Conservation (phyloP, 2,797 vertebrate genomes). For the Hephaestus fuliginosus region DNA sequence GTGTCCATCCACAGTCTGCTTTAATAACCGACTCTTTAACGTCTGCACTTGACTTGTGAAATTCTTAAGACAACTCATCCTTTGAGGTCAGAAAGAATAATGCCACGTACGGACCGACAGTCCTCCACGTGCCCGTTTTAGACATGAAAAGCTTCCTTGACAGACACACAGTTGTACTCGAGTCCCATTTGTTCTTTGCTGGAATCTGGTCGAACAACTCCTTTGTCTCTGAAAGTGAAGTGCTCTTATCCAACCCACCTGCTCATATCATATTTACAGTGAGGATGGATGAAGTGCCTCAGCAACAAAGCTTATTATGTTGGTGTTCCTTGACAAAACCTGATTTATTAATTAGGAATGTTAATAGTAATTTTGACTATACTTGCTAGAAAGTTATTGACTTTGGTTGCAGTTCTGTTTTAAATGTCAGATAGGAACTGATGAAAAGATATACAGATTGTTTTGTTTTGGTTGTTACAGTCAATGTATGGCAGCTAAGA, state of each 20-base stretch:
- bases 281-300: not conserved
- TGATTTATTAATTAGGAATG: not conserved
- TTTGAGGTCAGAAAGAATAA: slow-evolving; percentile 10
- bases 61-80: slow-evolving; percentile 55
- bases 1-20: not conserved
- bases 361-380: not conserved
- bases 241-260: slow-evolving; percentile 4
- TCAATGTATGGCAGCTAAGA: too few species aligned
- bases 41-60: slow-evolving; percentile 44
- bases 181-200: slow-evolving; percentile 9
- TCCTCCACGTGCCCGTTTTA: not conserved
- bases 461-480: too few species aligned
- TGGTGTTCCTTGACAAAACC: not conserved
- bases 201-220: slow-evolving; percentile 63
- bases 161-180: not conserved
- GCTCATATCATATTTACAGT: not conserved
- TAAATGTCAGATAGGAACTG: not conserved
- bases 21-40: slow-evolving; percentile 38
- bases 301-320: not conserved
- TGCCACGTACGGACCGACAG: not conserved
- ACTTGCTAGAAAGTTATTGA: not conserved
- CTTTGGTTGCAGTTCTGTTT: not conserved
- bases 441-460: not conserved
- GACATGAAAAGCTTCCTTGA: not conserved
- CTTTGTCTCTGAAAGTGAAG: slow-evolving; percentile 10